These are phyloP conservation scores for Syngnathoides biaculeatus DNA, from an alignment of 2,113 vertebrate genomes.

Conservation along the genomic window DNA sequence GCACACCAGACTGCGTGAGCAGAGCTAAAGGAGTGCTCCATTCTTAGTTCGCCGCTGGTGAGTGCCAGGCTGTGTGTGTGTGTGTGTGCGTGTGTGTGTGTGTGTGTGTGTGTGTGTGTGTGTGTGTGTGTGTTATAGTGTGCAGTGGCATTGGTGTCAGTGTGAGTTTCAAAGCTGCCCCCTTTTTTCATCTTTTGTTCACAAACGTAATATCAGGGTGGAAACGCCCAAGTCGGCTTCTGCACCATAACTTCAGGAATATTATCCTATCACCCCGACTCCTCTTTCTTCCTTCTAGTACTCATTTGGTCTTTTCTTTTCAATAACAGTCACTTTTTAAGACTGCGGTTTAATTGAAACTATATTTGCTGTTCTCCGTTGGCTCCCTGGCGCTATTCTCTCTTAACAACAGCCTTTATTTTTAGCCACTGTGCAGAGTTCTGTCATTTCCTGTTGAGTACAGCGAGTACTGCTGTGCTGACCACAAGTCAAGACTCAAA, in stretches of 20 bases:
- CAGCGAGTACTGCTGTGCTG: slow-evolving; percentile 17
- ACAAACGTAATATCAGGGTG: slow-evolving; percentile 47
- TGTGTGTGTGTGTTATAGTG: slow-evolving; percentile 25
- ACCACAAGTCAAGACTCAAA: slow-evolving; percentile 40
- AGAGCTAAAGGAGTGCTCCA: slow-evolving; percentile 59
- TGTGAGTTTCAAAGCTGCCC: slow-evolving; percentile 36
- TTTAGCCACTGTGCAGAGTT: slow-evolving; percentile 67
- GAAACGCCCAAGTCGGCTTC: slow-evolving; percentile 16
- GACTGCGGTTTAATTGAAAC: slow-evolving; percentile 69
- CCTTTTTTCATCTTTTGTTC: slow-evolving; percentile 14
- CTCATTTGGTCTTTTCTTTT: slow-evolving; percentile 47
- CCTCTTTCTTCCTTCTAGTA: slow-evolving; percentile 25
- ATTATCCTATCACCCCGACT: slow-evolving; percentile 27
- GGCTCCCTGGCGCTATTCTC: slow-evolving; percentile 64
- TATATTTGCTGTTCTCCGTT: slow-evolving; percentile 72
- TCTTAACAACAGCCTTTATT: slow-evolving; percentile 73
- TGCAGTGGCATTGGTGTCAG: slow-evolving; percentile 31
- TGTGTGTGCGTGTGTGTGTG: slow-evolving; percentile 28
- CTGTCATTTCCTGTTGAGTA: slow-evolving; percentile 72
- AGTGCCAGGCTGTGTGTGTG: slow-evolving; percentile 63
- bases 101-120: slow-evolving; percentile 43
- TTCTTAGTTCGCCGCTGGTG: slow-evolving; percentile 69
- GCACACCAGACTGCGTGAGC: slow-evolving; percentile 79
- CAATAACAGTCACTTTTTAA: slow-evolving; percentile 53
- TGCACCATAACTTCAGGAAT: slow-evolving; percentile 40